Conservation (phyloP, 2,888 invertebrate genomes). For the Perithous albicinctus region DNA sequence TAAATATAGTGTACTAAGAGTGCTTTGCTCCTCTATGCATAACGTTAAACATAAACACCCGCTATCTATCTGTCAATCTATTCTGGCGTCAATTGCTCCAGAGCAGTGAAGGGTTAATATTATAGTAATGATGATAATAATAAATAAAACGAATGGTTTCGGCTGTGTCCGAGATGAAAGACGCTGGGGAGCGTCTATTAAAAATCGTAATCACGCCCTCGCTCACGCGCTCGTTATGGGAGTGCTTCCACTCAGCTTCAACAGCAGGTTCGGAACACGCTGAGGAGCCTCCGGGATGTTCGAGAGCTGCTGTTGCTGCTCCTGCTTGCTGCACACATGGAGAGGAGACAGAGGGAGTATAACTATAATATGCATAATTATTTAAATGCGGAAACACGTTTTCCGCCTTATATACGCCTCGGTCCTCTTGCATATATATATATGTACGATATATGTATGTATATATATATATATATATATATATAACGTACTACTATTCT, state of each 20-base stretch:
- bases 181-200: background rate
- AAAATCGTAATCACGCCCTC: conserved; percentile 62
- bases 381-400: conserved; percentile 72
- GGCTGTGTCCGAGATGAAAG: background rate
- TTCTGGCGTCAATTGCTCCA: background rate
- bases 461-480: conserved; percentile 21
- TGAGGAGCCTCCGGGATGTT: conserved; percentile 31
- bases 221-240: conserved; percentile 62
- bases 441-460: no score
- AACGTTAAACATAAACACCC: background rate
- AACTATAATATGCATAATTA: conserved; percentile 70
- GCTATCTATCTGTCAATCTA: background rate
- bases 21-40: background rate
- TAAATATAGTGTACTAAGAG: background rate
- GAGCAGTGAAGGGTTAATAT: conserved; percentile 8
- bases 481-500: conserved; percentile 43
- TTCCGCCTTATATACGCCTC: conserved; percentile 54
- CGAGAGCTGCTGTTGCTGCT: conserved; percentile 33
- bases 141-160: conserved; percentile 6
- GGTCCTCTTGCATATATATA: conserved; percentile 18
- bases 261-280: background rate
- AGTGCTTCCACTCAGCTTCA: background rate
- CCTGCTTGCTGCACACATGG: conserved; percentile 28
- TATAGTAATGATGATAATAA: conserved; percentile 4
- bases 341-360: conserved; percentile 39